Evolutionary conservation across 2,797 vertebrate genomes (phyloP).

Genomic region (Pristis pectinata): DNA sequence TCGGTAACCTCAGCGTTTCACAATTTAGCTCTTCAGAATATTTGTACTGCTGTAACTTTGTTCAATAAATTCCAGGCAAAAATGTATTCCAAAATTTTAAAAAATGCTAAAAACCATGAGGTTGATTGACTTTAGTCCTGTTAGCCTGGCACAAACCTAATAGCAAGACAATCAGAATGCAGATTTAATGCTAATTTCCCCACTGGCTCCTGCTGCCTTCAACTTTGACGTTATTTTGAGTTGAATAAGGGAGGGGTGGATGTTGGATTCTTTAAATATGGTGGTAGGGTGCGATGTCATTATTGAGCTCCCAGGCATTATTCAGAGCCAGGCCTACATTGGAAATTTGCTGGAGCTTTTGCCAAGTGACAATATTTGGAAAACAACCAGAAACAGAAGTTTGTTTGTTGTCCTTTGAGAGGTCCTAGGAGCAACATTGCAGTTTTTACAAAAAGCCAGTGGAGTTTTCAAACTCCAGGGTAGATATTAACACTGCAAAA

Average conservation of each 20-base stretch:
- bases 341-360: not conserved
- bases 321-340: not conserved
- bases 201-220: not conserved
- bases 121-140: not conserved
- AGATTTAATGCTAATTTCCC: not conserved
- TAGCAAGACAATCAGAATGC: not conserved
- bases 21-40: not conserved
- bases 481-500: no score
- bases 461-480: not conserved
- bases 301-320: not conserved
- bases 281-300: no score
- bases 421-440: not conserved
- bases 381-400: not conserved
- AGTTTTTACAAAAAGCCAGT: not conserved
- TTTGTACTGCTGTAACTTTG: not conserved
- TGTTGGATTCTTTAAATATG: not conserved
- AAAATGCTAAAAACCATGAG: not conserved
- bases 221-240: not conserved
- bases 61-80: not conserved
- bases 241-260: no score
- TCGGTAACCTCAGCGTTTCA: not conserved
- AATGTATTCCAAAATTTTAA: not conserved
- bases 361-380: not conserved
- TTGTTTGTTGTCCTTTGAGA: not conserved
- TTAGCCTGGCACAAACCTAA: not conserved